A percentile compares a stretch with the other conserved stretches of the same genome.
Conservation (phyloP, 2,797 vertebrate genomes). For the Netta rufina region DNA sequence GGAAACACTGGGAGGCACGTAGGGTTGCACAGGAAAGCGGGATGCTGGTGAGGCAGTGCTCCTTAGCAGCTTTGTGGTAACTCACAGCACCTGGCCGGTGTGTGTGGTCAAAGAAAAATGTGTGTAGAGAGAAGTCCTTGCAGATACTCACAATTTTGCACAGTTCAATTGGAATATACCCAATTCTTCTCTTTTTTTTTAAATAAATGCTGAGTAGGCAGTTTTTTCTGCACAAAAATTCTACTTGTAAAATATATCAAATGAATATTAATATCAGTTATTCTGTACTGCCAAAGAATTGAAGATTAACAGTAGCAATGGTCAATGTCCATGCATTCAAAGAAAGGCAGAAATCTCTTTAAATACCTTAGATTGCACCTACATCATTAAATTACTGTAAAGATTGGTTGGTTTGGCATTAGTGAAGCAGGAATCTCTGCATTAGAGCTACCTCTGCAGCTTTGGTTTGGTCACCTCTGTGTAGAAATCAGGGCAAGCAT, state of each 20-base stretch:
- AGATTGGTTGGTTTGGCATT: not conserved
- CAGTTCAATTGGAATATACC: not conserved
- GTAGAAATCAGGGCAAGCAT: not conserved
- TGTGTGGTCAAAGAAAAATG: not conserved
- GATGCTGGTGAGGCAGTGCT: not conserved
- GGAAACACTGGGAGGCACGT: not conserved
- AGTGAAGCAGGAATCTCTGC: accelerated
- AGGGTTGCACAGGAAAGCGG: not conserved
- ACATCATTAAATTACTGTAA: not conserved
- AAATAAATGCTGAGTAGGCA: not conserved
- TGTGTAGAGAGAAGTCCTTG: not conserved
- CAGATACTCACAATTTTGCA: too few species aligned
- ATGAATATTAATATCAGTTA: not conserved
- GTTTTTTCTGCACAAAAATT: not conserved
- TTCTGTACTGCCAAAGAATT: not conserved
- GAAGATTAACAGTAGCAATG: not conserved
- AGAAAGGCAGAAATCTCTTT: not conserved
- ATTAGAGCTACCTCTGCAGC: not conserved
- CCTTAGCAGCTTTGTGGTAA: accelerated
- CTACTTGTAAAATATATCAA: not conserved
- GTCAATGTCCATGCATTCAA: not conserved
- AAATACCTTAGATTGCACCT: not conserved
- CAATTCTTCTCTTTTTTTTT: not conserved
- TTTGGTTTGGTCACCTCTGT: not conserved
- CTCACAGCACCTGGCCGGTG: not conserved